These are phyloP conservation scores for Hydrotaea cyrtoneurina DNA, from an alignment of 2,888 invertebrate species.

Conservation along the genomic window DNA sequence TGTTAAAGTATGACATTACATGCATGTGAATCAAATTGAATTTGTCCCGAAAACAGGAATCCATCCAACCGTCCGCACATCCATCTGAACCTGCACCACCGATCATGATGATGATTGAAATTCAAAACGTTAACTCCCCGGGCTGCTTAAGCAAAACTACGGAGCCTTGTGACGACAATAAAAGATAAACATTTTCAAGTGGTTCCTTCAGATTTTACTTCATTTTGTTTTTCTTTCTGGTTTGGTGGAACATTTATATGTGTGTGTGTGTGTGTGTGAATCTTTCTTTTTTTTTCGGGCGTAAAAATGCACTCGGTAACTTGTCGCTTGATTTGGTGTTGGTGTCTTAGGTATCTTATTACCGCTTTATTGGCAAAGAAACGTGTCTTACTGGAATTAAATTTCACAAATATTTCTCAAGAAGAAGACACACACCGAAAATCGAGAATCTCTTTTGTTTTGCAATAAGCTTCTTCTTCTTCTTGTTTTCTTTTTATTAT, in stretches of 20 bases:
- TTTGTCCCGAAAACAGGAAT: slow-evolving; percentile 29
- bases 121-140: slow-evolving; percentile 48
- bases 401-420: slow-evolving; percentile 55
- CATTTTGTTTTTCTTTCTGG: background rate
- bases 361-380: slow-evolving; percentile 51
- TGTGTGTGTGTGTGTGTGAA: background rate
- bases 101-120: slow-evolving; percentile 46
- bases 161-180: background rate
- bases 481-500: slow-evolving; percentile 19
- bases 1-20: slow-evolving; percentile 29
- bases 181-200: slow-evolving; percentile 44
- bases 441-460: slow-evolving; percentile 56
- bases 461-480: slow-evolving; percentile 12
- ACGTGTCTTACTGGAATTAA: slow-evolving; percentile 64
- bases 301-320: slow-evolving; percentile 63
- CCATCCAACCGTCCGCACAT: background rate
- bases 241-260: background rate
- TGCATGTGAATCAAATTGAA: slow-evolving; percentile 42
- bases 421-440: background rate
- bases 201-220: background rate
- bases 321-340: slow-evolving; percentile 42
- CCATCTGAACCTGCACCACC: no score
- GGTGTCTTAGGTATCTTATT: slow-evolving; percentile 53
- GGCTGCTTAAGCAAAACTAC: slow-evolving; percentile 28
- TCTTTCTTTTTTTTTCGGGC: background rate